These are phyloP conservation scores for Melinaea menophilus DNA, from an alignment of 2,888 invertebrate genomes.

Conservation along the genomic window DNA sequence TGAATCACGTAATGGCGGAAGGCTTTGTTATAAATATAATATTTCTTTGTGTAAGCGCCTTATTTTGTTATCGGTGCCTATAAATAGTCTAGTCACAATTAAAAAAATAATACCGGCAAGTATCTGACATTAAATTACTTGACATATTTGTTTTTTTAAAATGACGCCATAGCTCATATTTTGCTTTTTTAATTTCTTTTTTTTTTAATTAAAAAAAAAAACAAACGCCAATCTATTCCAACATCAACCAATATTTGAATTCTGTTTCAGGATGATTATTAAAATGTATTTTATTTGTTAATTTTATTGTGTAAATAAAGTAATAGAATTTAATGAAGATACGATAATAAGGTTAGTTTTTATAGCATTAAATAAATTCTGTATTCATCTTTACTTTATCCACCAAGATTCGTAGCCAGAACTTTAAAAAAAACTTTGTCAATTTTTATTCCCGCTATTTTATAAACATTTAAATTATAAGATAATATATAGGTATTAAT, in stretches of 20 bases:
- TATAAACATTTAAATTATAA: conserved; percentile 28
- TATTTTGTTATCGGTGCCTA: neutral
- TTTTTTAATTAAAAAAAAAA: conserved; percentile 66
- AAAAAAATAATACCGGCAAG: neutral
- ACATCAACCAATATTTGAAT: conserved; percentile 4
- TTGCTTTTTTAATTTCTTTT: conserved; percentile 54
- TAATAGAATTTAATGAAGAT: neutral
- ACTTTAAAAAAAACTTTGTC: conserved; percentile 60
- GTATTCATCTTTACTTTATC: conserved; percentile 15
- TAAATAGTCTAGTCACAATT: neutral
- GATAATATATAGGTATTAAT: neutral
- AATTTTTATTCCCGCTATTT: conserved; percentile 56
- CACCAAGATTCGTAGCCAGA: conserved; percentile 45
- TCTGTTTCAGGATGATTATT: neutral
- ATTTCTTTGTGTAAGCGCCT: neutral
- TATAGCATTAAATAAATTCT: conserved; percentile 34
- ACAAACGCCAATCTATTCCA: conserved; percentile 63
- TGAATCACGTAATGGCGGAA: conserved; percentile 48
- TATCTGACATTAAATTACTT: conserved; percentile 32
- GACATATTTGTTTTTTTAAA: conserved; percentile 47
- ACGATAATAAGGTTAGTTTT: conserved; percentile 32
- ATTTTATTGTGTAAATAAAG: conserved; percentile 9
- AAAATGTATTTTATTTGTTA: neutral
- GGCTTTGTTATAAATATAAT: conserved; percentile 8
- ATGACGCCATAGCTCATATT: conserved; percentile 49